Evolutionary conservation across 2,888 invertebrate species (phyloP), one percentile per base, ranked within the genome.

Genomic region (Caenorhabditis becei): DNA sequence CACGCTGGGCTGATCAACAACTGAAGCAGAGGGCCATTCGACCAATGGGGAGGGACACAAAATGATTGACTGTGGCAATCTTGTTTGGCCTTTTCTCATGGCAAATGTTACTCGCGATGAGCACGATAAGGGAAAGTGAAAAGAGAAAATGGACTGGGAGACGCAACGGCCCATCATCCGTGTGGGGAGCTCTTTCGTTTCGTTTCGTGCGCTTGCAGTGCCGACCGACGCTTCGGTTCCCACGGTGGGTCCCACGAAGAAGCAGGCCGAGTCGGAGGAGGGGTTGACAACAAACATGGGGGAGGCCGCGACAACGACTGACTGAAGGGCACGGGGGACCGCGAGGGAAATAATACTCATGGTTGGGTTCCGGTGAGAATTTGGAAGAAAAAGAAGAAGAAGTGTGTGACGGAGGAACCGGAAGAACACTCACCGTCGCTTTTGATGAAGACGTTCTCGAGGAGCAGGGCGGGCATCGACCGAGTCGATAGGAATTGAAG

Each of bases 281-380:
- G 47, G 37, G 72, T 62, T 63, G 72, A 72, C 72, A 71, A 71
- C 71, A 71, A 71, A 71, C 71, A 71, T 71, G 71, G 62, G 69
- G 41, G 41, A 16, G 8, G 41, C 11, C 8, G 41, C 41, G 41
- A 16, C 8, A 16, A 41, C 8, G 32, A 56, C 26, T 16, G 28
- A 16, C 23, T 49, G 49, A 49, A 49, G 49, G 23, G 44, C 44
- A 35, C 20, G 5, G 20, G 49, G 49, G 51, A 24, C 5, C 3
- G 51, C 24, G 51, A 51, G 24, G 14, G 47, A 47, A 47, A 47
- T 47, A 47, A 47, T 47, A 47, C 47, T n/a, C 18, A 47, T 47
- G n/a, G n/a, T n/a, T n/a, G 10, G 47, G 47, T n/a, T 47, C 47
- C 47, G 47, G 47, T 47, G 47, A 47, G 47, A 47, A 47, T 47